A percentile compares a stretch with the other conserved stretches of the same genome.
These are phyloP conservation scores for fruit fly (Drosophila melanogaster) DNA, from an alignment of 1,140 invertebrate species.

Conservation along the genomic window Release_6_plus_ISO1_MT NC_004354.4:15707001-15707500, in stretches of 20 bases:
- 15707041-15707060: constrained; percentile 99
- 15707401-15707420: constrained; percentile 99
- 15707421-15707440: constrained; percentile 97
- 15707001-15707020: constrained; percentile 97
- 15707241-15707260: constrained; percentile 97
- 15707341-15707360: constrained; percentile 97
- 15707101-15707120: too few species aligned
- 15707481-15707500: constrained; percentile 98
- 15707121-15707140: constrained; percentile 96
- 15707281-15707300: constrained; percentile 98
- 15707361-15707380: constrained; percentile 99
- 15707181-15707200: constrained; percentile 98
- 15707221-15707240: constrained; percentile 99
- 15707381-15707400: constrained; percentile 98
- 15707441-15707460: constrained; percentile 98
- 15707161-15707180: constrained; percentile 98
- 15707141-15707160: constrained; percentile 98
- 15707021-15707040: constrained; percentile 98
- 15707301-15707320: constrained; percentile 99
- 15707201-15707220: constrained; percentile 99
- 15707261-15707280: constrained; percentile 97
- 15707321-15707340: constrained; percentile 99
- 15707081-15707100: neutral
- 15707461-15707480: constrained; percentile 99
- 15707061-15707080: constrained; percentile 89